A percentile compares a stretch with the other conserved stretches of the same genome.
Evolutionary conservation across 2,113 vertebrate species (phyloP).

Genomic region (Pedetes capensis): DNA sequence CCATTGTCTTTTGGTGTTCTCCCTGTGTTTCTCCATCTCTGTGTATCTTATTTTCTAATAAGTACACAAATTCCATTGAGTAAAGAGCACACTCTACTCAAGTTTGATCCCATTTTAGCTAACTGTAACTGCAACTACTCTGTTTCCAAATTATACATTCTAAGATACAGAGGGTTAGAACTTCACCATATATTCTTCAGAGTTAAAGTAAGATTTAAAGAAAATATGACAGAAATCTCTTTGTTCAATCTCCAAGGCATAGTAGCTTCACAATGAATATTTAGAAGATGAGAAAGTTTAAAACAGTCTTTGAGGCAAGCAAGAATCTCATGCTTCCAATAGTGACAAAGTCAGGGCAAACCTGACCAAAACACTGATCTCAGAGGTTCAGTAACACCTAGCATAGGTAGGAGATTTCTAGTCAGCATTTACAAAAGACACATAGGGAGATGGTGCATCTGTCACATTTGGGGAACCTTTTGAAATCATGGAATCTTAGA

Average conservation of each 20-base stretch:
- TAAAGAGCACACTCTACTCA: neutral
- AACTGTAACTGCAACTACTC: neutral
- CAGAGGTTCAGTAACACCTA: too few species aligned
- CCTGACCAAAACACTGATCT: neutral
- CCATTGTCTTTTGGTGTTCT: neutral
- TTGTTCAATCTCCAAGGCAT: neutral
- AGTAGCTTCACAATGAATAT: neutral
- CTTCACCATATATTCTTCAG: neutral
- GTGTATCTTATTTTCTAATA: neutral
- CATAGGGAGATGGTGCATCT: fast-evolving
- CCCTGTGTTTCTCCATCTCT: neutral
- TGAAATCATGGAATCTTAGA: neutral
- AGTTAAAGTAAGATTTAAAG: neutral
- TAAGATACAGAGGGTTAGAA: neutral
- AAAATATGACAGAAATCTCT: neutral
- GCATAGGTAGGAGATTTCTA: neutral
- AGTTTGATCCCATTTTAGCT: neutral
- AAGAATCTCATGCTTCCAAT: neutral
- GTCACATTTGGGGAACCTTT: neutral
- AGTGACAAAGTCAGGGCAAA: neutral
- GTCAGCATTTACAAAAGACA: neutral
- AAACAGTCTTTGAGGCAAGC: neutral
- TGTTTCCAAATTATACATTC: neutral
- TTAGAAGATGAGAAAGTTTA: neutral
- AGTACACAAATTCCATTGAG: neutral